Base-by-base conservation (phyloP, 2,113 vertebrate species). In the Monopterus albus region DNA sequence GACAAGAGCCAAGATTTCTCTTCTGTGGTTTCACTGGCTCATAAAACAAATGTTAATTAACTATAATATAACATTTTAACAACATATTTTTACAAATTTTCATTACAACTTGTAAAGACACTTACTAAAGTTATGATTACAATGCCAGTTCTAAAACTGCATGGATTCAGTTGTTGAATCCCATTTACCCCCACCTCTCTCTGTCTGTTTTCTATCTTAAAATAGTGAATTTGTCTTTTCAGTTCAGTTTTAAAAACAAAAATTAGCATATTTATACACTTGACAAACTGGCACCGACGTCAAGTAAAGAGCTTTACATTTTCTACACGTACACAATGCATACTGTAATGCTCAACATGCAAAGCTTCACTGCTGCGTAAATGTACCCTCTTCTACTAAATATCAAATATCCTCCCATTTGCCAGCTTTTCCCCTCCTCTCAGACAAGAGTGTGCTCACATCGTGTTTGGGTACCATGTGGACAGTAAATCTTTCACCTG, bases 401-500 rank as follows among this genome's bases (percentile, higher is more conserved):
- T 25, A 20, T 40, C 15, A 4, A 31, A 3, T 13, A 40, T 55
- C 38, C 28, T 29, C 17, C 3, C 3, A 43, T 51, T 62, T 9
- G 2, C 6, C 21, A 14, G 38, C 18, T 25, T 46, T 62, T 42
- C 12, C 64, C n/a, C 13, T 26, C 28, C 6, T 33, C 56, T 56
- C 29, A 33, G 28, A 46, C 5, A 13, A 4, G n/a, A 3, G 21
- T 29, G 17, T 47, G 36, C 67, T 58, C 39, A 21, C 20, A 5
- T 66, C 65, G 69, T 80, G 63, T 76, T 80, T 59, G 63, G 39
- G 36, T 29, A 69, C 45, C 53, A 56, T 20, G 33, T 50, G 56
- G 45, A 57, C 65, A 75, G 87, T 85, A 78, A 88, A 85, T 82
- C 76, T 75, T 70, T 69, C 60, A 74, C 43, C 62, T 35, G 72